These are phyloP conservation scores for Drosophila bunnanda DNA, from an alignment of 2,888 invertebrate genomes.

Conservation along the genomic window DNA sequence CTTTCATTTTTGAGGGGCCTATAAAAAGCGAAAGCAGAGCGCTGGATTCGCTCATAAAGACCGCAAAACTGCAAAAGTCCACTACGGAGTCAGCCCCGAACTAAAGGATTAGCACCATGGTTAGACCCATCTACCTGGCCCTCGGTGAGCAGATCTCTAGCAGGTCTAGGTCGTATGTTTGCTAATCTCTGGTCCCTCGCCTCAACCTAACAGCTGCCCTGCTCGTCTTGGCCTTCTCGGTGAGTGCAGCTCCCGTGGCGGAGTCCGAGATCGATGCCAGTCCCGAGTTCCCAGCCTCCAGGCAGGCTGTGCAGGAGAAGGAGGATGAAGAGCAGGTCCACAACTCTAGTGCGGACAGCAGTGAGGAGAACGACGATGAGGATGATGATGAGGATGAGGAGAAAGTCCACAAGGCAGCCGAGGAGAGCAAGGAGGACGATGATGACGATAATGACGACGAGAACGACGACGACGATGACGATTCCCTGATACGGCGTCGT, in stretches of 20 bases:
- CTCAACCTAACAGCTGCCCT: conserved; percentile 46
- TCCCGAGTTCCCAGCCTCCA: conserved; percentile 30
- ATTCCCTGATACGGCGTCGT: conserved; percentile 56
- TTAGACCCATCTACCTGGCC: conserved; percentile 58
- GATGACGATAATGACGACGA: conserved; percentile 55
- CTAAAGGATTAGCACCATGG: conserved; percentile 65
- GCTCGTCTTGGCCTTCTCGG: conserved; percentile 50
- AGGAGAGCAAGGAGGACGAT: conserved; percentile 44
- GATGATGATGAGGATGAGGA: conserved; percentile 62
- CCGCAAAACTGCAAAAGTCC: conserved; percentile 76
- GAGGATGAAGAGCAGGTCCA: conserved; percentile 20
- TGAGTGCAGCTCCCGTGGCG: conserved; percentile 45
- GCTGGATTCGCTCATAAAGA: conserved; percentile 80
- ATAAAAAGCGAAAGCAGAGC: conserved; percentile 78
- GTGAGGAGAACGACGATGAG: conserved; percentile 68
- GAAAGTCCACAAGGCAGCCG: conserved; percentile 46
- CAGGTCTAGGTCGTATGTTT: background rate
- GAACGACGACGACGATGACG: conserved; percentile 63
- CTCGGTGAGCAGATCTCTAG: conserved; percentile 58
- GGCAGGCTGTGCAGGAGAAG: conserved; percentile 40
- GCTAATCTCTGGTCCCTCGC: background rate
- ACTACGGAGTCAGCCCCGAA: conserved; percentile 40
- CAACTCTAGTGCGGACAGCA: conserved; percentile 52
- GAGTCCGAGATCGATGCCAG: conserved; percentile 30
- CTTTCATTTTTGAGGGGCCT: conserved; percentile 55